Base-by-base conservation (phyloP, 2,797 vertebrate species). In the Schizothorax lantsangensis region DNA sequence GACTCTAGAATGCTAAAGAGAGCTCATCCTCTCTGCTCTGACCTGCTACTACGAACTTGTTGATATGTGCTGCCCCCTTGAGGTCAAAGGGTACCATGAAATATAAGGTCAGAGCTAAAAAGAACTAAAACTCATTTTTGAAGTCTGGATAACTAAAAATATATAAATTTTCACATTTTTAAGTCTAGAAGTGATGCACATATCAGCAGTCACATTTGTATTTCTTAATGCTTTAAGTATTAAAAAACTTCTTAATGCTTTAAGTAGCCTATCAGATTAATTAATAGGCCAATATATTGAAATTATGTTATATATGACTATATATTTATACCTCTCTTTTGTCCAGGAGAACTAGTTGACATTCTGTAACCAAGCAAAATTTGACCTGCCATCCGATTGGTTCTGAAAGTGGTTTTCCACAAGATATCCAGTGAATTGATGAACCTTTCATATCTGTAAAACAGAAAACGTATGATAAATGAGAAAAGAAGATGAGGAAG, bases 341-440 rank as follows among this genome's bases (percentile, higher is more conserved):
- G 54, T 94, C 92, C 49, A 95, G 90, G 86, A 95, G 89, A 75
- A 95, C 86, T 9, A 94, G 62, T 69, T 93, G 91, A 49, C 91
- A 89, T 0, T 93, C 91, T 0, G 94, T 93, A 66, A 95, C 91
- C 87, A 95, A 92, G 88, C 94, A 95, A 89, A 95, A 93, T 91
- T 94, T 94, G 33, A 89, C 84, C 68, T 85, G 92, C 94, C 94
- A 95, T 64, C 91, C 26, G 10, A 89, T 59, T 57, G 92, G 88
- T 87, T 94, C 90, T 12, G 83, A 89, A 84, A 89, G 74, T 0
- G 77, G 91, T 49, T 81, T 90, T 21, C 95, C 95, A 69, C 92
- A 95, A 1, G 94, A 95, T 82, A 95, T 89, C 93, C 94, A 94
- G 69, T 94, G 89, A 68, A 92, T 75, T 66, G 94, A 92, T 30